Percentiles rank a stretch among this genome's conserved stretches.
Conservation (phyloP, 2,888 invertebrate genomes). For the Escarpia spicata region DNA sequence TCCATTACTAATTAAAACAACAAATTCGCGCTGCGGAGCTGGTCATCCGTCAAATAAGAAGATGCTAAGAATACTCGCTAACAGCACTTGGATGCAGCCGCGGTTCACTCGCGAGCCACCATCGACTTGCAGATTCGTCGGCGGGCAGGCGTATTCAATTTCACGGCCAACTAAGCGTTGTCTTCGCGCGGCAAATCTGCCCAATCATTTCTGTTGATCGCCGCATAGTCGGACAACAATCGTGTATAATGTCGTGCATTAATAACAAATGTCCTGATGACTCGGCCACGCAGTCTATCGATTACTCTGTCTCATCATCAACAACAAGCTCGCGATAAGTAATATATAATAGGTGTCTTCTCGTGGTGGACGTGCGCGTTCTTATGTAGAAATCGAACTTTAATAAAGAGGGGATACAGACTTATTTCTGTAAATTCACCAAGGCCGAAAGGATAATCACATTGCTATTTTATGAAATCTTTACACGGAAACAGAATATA, state of each 20-base stretch:
- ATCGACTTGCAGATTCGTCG: not conserved
- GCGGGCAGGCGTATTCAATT: not conserved
- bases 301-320: not conserved
- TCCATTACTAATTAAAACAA: not conserved
- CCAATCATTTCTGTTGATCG: not conserved
- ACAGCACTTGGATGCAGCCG: not conserved
- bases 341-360: not conserved
- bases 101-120: not conserved
- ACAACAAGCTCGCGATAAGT: not conserved
- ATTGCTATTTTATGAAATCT: not conserved
- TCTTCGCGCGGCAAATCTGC: not conserved
- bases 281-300: not conserved
- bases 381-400: not conserved
- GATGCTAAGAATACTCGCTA: not conserved
- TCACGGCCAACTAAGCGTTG: slow-evolving; percentile 5
- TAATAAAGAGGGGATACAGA: not conserved
- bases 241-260: slow-evolving; percentile 13
- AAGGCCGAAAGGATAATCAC: not conserved
- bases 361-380: not conserved
- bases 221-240: not conserved
- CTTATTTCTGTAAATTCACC: not conserved
- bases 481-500: not conserved
- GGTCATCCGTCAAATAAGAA: slow-evolving; percentile 1
- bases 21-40: not conserved
- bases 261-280: slow-evolving; percentile 4